Percentiles rank a stretch among this genome's conserved stretches.
These are phyloP conservation scores for Enteromius mattozi DNA, from an alignment of 2,797 vertebrate species.

Conservation along the genomic window DNA sequence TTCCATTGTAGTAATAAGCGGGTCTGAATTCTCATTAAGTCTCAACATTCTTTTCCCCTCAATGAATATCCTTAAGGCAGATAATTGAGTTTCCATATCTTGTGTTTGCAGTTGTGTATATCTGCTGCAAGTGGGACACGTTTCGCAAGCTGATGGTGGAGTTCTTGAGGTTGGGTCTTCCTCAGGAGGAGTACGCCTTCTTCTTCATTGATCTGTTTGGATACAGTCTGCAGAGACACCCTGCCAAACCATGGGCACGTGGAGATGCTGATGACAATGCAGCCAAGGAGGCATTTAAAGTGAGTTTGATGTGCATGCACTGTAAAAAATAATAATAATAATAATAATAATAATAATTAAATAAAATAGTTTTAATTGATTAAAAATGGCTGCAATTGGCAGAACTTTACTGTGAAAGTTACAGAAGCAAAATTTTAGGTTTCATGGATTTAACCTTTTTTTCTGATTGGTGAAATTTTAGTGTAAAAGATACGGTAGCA, in stretches of 20 bases:
- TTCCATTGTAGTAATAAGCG: not conserved
- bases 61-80: not conserved
- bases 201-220: slow-evolving; percentile 91
- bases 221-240: slow-evolving; percentile 73
- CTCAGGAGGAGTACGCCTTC: slow-evolving; percentile 84
- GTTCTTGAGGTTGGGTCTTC: slow-evolving; percentile 75
- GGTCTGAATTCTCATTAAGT: slow-evolving; percentile 25
- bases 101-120: slow-evolving; percentile 82
- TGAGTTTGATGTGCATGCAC: slow-evolving; percentile 61
- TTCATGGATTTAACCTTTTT: too few species aligned
- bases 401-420: too few species aligned
- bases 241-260: slow-evolving; percentile 80
- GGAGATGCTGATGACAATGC: slow-evolving; percentile 78
- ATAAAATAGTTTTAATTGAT: too few species aligned
- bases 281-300: slow-evolving; percentile 81
- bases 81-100: not conserved
- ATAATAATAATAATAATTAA: too few species aligned
- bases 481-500: too few species aligned
- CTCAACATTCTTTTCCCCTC: not conserved
- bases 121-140: slow-evolving; percentile 83
- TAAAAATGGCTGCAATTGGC: too few species aligned
- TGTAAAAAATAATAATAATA: not conserved
- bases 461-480: too few species aligned
- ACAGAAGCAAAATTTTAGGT: too few species aligned
- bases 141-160: slow-evolving; percentile 86